Percentiles rank a stretch among this genome's conserved stretches.
phyloP scores from a whole-genome alignment of 1,140 invertebrate genomes.

The Cylas formicarius region DNA sequence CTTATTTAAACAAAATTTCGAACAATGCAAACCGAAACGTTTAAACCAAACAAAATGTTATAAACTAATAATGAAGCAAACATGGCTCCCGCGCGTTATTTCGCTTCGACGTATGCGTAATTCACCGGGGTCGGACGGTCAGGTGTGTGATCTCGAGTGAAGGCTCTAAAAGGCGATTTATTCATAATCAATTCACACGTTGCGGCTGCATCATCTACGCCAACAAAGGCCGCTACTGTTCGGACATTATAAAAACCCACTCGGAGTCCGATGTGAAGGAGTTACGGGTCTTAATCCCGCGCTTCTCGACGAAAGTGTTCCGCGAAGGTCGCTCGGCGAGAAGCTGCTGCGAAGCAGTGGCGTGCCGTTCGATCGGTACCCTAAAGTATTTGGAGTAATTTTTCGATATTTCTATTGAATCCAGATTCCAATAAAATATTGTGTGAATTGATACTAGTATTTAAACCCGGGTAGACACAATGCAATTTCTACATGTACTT shows the following conservation, averaged over 20 bases:
- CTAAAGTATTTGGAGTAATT: too few species aligned
- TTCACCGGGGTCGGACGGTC: conserved; percentile 8
- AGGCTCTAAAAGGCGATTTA: conserved; percentile 23
- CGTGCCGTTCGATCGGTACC: too few species aligned
- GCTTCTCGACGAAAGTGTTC: too few species aligned
- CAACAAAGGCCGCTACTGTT: conserved; percentile 34
- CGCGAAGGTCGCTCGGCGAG: too few species aligned
- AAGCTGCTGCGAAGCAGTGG: too few species aligned
- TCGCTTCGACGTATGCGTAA: conserved; percentile 1
- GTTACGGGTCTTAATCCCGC: too few species aligned
- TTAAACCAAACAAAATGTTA: conserved; percentile 24
- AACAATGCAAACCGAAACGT: conserved; percentile 20
- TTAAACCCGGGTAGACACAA: too few species aligned
- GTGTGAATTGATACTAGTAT: too few species aligned
- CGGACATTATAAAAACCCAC: conserved; percentile 23
- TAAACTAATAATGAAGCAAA: conserved; percentile 23
- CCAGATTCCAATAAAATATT: too few species aligned
- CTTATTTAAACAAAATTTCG: conserved; percentile 18
- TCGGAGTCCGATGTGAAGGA: conserved; percentile 15
- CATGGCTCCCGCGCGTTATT: conserved; percentile 16
- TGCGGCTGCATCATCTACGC: conserved; percentile 30
- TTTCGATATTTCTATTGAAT: too few species aligned
- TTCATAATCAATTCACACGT: conserved; percentile 32
- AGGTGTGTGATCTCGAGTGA: conserved; percentile 24
- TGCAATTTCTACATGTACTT: too few species aligned